Evolutionary conservation across 2,888 invertebrate genomes (phyloP).

Genomic region (Cataglyphis cursor): DNA sequence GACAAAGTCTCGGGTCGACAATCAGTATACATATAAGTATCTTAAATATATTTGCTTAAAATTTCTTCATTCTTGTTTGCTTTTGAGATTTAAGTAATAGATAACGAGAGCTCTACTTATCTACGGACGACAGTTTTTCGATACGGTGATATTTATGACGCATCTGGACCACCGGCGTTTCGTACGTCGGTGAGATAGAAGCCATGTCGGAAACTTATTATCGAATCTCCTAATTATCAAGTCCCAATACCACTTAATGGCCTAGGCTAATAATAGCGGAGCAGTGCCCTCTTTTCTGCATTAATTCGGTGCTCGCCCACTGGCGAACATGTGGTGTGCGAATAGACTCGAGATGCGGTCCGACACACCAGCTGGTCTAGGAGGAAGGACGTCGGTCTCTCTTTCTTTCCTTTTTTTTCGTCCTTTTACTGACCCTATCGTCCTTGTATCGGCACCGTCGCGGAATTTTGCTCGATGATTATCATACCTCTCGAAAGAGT

Average conservation of each 20-base stretch:
- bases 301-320: conserved; percentile 81
- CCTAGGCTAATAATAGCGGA: conserved; percentile 79
- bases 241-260: conserved; percentile 77
- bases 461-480: conserved; percentile 51
- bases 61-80: neutral
- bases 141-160: conserved; percentile 18
- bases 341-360: conserved; percentile 80
- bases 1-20: conserved; percentile 54
- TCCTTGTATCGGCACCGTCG: conserved; percentile 54
- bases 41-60: neutral
- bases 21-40: neutral
- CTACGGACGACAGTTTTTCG: neutral
- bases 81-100: neutral
- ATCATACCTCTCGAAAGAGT: conserved; percentile 41
- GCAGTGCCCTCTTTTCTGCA: conserved; percentile 78
- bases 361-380: conserved; percentile 85
- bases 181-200: conserved; percentile 34
- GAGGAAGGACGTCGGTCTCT: conserved; percentile 76
- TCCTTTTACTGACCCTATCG: conserved; percentile 54
- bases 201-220: conserved; percentile 56
- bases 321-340: conserved; percentile 86
- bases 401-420: conserved; percentile 66
- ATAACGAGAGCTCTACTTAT: conserved; percentile 10
- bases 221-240: conserved; percentile 80
- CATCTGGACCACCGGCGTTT: conserved; percentile 2